Percentiles rank a stretch among this genome's conserved stretches.
Conservation (phyloP, 1,140 invertebrate genomes). For the Chlorops oryzae region DNA sequence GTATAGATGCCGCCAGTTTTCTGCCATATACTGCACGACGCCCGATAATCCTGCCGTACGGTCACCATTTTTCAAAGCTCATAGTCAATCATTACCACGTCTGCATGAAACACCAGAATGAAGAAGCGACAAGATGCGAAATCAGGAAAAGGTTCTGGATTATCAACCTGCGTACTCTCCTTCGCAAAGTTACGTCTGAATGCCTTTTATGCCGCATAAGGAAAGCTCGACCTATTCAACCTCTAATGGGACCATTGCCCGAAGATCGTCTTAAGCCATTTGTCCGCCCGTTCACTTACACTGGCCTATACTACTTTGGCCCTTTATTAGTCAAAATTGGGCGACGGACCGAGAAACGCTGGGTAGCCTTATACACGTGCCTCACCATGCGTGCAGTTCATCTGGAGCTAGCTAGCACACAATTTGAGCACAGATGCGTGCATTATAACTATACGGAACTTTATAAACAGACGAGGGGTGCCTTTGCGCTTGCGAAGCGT, state of each 20-base stretch:
- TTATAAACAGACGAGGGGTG: constrained; percentile 7
- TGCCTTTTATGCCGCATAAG: constrained; percentile 1
- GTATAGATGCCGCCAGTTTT: neutral
- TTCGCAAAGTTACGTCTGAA: neutral
- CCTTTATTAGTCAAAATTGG: constrained; percentile 1
- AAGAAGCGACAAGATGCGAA: constrained; percentile 1
- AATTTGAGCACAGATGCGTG: constrained; percentile 10
- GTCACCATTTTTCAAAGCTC: constrained; percentile 1
- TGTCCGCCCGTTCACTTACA: constrained; percentile 3
- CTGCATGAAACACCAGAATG: constrained; percentile 11
- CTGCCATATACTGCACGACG: neutral
- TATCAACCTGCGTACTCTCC: neutral
- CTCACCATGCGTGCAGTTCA: constrained; percentile 11
- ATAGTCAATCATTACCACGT: neutral
- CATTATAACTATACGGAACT: constrained; percentile 14
- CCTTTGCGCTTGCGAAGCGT: constrained; percentile 9
- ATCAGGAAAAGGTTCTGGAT: constrained; percentile 10
- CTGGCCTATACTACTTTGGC: constrained; percentile 1
- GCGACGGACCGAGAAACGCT: constrained; percentile 10
- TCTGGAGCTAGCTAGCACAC: constrained; percentile 8
- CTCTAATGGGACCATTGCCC: constrained; percentile 8
- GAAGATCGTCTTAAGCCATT: constrained; percentile 4
- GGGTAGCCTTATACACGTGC: constrained; percentile 6
- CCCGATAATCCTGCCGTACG: neutral
- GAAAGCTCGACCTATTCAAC: neutral